Percentiles rank a stretch among this genome's conserved stretches.
phyloP scores from a whole-genome alignment of 2,113 vertebrate genomes.

The Balaeniceps rex region DNA sequence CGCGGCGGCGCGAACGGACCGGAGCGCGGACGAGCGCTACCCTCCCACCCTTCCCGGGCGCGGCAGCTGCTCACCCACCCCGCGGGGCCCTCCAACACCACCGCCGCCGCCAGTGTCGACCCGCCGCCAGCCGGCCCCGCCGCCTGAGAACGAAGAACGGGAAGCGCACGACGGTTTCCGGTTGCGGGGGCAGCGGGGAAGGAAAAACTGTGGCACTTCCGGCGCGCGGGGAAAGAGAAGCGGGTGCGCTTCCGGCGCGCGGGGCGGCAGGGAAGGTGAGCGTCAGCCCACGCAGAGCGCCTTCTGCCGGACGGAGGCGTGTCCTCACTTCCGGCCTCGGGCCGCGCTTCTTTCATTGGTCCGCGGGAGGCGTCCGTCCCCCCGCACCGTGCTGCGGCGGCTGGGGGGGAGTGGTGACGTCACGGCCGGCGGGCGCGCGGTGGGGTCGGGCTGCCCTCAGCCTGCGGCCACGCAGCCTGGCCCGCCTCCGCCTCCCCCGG shows the following conservation, averaged over 20 bases:
- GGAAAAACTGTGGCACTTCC: neutral
- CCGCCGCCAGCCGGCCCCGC: neutral
- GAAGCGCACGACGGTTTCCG: accelerated
- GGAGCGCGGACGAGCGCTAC: neutral
- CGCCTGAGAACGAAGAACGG: neutral
- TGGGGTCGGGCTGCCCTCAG: too few relatives aligned
- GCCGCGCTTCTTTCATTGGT: too few relatives aligned
- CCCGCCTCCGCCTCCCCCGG: neutral
- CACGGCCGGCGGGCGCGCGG: accelerated
- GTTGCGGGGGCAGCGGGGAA: too few relatives aligned
- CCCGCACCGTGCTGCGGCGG: neutral
- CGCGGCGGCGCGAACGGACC: too few relatives aligned
- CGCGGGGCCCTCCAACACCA: neutral
- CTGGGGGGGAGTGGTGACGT: neutral
- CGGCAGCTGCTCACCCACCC: neutral
- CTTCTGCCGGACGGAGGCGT: neutral
- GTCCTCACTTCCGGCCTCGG: neutral
- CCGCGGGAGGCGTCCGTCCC: too few relatives aligned
- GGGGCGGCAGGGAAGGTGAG: accelerated
- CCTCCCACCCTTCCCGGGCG: neutral
- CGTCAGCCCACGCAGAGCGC: accelerated
- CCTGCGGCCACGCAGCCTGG: neutral
- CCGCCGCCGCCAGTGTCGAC: too few relatives aligned
- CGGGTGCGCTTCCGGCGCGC: neutral
- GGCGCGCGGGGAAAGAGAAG: neutral